Evolutionary conservation across 2,888 invertebrate species (phyloP).

Genomic region (Shargacucullia verbasci): DNA sequence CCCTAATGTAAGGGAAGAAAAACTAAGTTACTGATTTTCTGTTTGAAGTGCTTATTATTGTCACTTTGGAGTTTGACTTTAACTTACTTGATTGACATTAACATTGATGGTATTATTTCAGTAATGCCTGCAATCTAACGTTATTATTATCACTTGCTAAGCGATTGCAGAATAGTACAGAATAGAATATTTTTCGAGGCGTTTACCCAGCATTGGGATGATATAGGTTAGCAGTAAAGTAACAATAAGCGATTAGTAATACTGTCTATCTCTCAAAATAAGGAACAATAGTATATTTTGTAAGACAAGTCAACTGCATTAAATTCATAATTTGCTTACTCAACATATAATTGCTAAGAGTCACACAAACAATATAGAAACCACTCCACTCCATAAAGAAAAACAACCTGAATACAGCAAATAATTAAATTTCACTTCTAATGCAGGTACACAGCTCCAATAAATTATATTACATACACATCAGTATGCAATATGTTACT

Average conservation of each 20-base stretch:
- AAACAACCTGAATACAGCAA: slow-evolving; percentile 5
- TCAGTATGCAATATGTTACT: slow-evolving; percentile 56
- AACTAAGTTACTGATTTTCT: slow-evolving; percentile 27
- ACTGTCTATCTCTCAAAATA: no score
- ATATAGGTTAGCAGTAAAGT: no score
- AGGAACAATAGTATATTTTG: not conserved
- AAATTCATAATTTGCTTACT: slow-evolving; percentile 12
- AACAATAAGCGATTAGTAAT: no score
- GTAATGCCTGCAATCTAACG: not conserved
- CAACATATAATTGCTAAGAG: slow-evolving; percentile 5
- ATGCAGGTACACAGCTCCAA: slow-evolving; percentile 42
- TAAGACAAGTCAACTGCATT: not conserved
- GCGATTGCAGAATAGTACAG: no score
- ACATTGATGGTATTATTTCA: not conserved
- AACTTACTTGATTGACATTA: slow-evolving; percentile 2
- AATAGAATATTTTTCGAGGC: no score
- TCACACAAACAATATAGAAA: slow-evolving; percentile 13
- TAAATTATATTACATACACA: slow-evolving; percentile 54
- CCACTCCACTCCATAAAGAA: slow-evolving; percentile 21
- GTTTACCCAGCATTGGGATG: no score
- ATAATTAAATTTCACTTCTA: slow-evolving; percentile 33
- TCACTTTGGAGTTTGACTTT: not conserved
- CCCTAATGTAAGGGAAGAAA: slow-evolving; percentile 28
- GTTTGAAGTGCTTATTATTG: slow-evolving; percentile 6
- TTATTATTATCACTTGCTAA: no score